Conservation (phyloP, 2,113 vertebrate species). For the Mormyrus lacerda region DNA sequence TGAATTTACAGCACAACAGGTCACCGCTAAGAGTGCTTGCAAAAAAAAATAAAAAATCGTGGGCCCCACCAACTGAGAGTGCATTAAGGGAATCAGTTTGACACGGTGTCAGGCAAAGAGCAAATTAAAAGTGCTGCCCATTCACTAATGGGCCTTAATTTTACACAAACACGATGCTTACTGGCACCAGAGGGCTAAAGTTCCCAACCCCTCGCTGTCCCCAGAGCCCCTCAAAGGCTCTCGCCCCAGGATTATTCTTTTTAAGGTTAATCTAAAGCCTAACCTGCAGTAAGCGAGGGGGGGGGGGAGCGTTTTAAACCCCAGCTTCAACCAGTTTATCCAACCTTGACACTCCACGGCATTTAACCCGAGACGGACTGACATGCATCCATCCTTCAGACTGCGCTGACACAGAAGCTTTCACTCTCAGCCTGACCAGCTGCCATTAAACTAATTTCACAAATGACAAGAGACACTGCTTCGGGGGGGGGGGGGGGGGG, state of each 20-base stretch:
- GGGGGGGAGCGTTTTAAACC: constrained; percentile 17
- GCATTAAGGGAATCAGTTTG: constrained; percentile 43
- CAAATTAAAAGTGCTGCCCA: constrained; percentile 21
- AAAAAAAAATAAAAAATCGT: neutral
- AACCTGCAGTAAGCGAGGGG: neutral
- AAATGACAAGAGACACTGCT: constrained; percentile 27
- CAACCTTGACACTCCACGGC: constrained; percentile 36
- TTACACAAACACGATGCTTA: constrained; percentile 19
- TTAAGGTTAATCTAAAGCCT: constrained; percentile 15
- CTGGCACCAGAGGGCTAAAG: constrained; percentile 18
- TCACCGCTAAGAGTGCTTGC: neutral
- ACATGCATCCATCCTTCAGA: constrained; percentile 20
- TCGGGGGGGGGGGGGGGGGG: neutral
- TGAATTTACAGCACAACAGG: neutral
- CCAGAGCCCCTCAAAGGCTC: constrained; percentile 16
- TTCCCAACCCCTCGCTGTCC: constrained; percentile 30
- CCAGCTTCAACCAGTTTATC: constrained; percentile 28
- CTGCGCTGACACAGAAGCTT: neutral
- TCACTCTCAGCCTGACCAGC: constrained; percentile 1
- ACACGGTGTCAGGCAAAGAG: constrained; percentile 8
- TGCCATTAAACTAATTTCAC: constrained; percentile 33
- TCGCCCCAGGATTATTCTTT: constrained; percentile 11
- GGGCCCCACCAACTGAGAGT: neutral
- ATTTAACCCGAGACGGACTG: constrained; percentile 24
- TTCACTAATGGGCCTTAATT: constrained; percentile 27